These are phyloP conservation scores for Otis tarda DNA, from an alignment of 2,113 vertebrate species.

Conservation along the genomic window DNA sequence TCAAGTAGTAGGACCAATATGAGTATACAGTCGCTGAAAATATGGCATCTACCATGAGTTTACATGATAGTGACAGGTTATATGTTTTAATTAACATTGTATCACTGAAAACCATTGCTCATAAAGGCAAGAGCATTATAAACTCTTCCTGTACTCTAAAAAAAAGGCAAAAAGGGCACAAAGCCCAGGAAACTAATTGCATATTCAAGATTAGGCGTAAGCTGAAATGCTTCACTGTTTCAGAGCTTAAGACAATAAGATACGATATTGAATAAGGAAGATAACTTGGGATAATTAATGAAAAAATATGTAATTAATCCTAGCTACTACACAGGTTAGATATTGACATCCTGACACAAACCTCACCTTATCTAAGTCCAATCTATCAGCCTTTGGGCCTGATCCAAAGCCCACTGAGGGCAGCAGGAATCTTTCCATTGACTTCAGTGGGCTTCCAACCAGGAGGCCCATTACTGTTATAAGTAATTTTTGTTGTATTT, in stretches of 20 bases:
- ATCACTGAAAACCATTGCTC: background rate
- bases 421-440: background rate
- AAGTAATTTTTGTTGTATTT: background rate
- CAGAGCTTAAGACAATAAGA: background rate
- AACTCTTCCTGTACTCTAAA: background rate
- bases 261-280: background rate
- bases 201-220: background rate
- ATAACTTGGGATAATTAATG: background rate
- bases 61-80: background rate
- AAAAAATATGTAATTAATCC: background rate
- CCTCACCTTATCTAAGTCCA: background rate
- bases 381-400: background rate
- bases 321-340: background rate
- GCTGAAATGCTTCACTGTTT: background rate
- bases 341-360: background rate
- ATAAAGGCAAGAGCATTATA: background rate
- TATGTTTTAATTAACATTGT: background rate
- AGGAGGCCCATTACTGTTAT: background rate
- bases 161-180: background rate
- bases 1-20: background rate
- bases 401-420: background rate
- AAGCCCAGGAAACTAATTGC: background rate
- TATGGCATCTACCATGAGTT: background rate
- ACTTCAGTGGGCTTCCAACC: background rate
- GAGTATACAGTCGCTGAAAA: rapidly evolving